Base-by-base conservation (phyloP, 1,140 invertebrate species). In the Aphidius ervi region DNA sequence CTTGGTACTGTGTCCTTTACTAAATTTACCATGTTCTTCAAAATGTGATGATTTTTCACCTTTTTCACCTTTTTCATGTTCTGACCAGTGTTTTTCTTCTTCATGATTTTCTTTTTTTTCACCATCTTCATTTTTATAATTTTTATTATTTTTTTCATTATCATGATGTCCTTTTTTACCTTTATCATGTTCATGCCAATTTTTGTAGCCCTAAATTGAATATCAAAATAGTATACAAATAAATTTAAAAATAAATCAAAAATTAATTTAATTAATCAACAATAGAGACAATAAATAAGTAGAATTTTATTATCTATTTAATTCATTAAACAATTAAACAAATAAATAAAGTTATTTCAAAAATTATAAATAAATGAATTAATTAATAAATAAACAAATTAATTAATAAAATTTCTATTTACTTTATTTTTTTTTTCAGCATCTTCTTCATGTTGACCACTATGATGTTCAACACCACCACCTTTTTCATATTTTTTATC, bases 1-100 rank as follows among this genome's bases (percentile, higher is more conserved):
- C 56, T 82, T 81, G 0, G 81, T 82, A 48, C 70, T 81, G 61
- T 82, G 79, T 0, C 81, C 81, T 55, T 82, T 80, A 41, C 79
- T 70, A 54, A 80, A 77, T 48, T 80, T 62, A 0, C 78, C 81
- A 48, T 78, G 73, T n/a, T 82, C 79, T 1, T 64, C 70, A 37
- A 72, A 81, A 41, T 72, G 70, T 0, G 70, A 60, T 7, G 63
- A 63, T 57, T 82, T 82, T 46, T 75, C 67, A 0, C 74, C 77
- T 10, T 68, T 69, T 56, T 77, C 76, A 3, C 58, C 76, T 4
- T 72, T 58, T 46, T 80, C 69, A 48, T 75, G 65, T 5, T 76
- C 70, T 10, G 74, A 66, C 47, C 76, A 72, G 58, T 79, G 79
- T 5, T 68, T 74, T 10, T 71, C 71, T 20, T 76, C 71, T 5